Evolutionary conservation across 2,888 invertebrate species (phyloP), one percentile per base, ranked within the genome.

Genomic region (Hecatera dysodea): DNA sequence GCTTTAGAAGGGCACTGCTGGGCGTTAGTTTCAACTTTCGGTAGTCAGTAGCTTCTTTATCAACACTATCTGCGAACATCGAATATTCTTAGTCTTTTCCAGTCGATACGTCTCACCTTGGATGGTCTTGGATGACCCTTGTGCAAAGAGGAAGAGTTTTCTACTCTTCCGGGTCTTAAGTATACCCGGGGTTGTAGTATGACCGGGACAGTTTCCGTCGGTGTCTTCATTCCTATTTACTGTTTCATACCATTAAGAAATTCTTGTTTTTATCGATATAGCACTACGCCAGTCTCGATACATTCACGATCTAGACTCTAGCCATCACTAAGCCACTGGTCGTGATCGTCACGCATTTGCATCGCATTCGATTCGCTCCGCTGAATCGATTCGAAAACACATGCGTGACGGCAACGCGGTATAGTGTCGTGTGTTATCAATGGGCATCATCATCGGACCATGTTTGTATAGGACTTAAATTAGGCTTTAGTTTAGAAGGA

Each of bases 321-420:
- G 57, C 44, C 70, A 75, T 42, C 67, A 68, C 50, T 69, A 65
- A 48, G 60, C 48, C 46, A 52, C 11, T 36, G 55, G 48, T 68
- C 72, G 67, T 70, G 80, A 73, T 78, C 75, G 75, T 82, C 72
- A 78, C 68, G 73, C 75, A 67, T 67, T 70, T 71, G 69, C 68
- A 78, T 79, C 57, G 75, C 75, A 78, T 78, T 75, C 65, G 78
- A 33, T 59, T 59, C 74, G 79, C 78, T 68, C 74, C 55, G 59
- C 59, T 68, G 79, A 78, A 56, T 78, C 79, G 65, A 68, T 78
- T 74, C 74, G 79, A 78, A 78, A 78, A 78, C 77, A 78, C 3
- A 74, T 68, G 78, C 65, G 53, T 65, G 68, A 59, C 79, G 68
- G 33, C n/a, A 68, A 65, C 36, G 73, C 24, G 22, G 48, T 17